Percentiles rank a stretch among this genome's conserved stretches.
Evolutionary conservation across 2,113 vertebrate species (phyloP).

Genomic region (Pseudopodoces humilis): DNA sequence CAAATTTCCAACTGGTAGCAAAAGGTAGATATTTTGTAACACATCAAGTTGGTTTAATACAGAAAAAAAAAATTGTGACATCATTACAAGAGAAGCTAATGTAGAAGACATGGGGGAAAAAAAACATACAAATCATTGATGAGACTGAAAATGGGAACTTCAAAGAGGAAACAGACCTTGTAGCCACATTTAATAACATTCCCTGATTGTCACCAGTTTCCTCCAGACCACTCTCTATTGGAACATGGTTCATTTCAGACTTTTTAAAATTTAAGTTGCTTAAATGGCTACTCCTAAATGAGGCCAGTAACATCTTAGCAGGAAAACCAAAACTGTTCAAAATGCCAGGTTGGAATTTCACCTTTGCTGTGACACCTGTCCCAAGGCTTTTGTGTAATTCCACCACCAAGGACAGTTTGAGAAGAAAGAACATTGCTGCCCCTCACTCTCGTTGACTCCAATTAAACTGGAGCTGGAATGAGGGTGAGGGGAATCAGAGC

Average conservation of each 20-base stretch:
- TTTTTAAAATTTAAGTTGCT: background rate
- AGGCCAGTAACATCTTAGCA: background rate
- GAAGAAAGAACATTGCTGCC: background rate
- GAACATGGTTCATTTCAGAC: background rate
- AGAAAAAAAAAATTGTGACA: background rate
- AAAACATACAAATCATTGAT: background rate
- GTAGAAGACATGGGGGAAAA: background rate
- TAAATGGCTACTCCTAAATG: background rate
- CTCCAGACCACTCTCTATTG: background rate
- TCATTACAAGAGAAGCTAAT: background rate
- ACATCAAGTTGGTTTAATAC: background rate
- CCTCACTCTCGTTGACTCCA: background rate
- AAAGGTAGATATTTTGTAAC: background rate
- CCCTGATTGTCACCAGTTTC: background rate
- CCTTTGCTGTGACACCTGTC: background rate
- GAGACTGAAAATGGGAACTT: background rate
- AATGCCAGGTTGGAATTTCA: background rate
- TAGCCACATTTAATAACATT: background rate
- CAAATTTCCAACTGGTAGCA: background rate
- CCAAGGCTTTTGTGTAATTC: background rate
- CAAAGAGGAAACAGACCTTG: background rate
- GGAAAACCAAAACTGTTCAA: background rate
- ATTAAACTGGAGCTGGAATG: background rate
- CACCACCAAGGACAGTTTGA: background rate
- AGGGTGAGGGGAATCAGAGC: background rate